These are phyloP conservation scores for Brachypodius melanocephalos DNA, from an alignment of 2,113 vertebrate genomes.

Conservation along the genomic window DNA sequence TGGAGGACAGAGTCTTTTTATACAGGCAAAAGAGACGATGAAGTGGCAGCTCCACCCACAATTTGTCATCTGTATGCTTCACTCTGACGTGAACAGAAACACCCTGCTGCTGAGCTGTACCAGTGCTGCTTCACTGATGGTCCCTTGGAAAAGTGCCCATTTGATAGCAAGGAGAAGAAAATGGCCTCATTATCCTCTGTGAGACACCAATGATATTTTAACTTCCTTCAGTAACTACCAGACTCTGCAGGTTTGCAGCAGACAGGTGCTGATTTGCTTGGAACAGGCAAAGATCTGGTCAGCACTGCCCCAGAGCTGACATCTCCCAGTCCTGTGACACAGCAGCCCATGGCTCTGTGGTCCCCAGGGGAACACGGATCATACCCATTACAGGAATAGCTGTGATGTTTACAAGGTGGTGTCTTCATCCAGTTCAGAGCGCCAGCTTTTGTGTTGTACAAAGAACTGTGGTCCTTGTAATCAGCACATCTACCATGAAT, in stretches of 20 bases:
- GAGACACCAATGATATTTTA: not conserved
- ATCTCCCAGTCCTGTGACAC: not conserved
- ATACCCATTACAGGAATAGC: rapidly evolving
- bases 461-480: not conserved
- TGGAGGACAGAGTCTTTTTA: not conserved
- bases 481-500: not conserved
- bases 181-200: not conserved
- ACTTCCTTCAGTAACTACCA: not conserved
- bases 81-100: not conserved
- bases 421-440: not conserved
- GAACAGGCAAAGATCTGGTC: not conserved
- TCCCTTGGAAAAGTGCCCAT: not conserved
- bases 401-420: not conserved
- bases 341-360: not conserved
- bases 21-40: not conserved
- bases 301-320: not conserved
- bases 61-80: not conserved
- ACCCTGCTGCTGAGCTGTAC: not conserved
- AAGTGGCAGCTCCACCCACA: not conserved
- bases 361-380: not conserved
- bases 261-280: not conserved
- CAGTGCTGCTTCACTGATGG: rapidly evolving
- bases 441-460: not conserved
- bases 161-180: not conserved
- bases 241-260: not conserved